Conservation (phyloP, 2,888 invertebrate genomes). For the Drosophila rubida region DNA sequence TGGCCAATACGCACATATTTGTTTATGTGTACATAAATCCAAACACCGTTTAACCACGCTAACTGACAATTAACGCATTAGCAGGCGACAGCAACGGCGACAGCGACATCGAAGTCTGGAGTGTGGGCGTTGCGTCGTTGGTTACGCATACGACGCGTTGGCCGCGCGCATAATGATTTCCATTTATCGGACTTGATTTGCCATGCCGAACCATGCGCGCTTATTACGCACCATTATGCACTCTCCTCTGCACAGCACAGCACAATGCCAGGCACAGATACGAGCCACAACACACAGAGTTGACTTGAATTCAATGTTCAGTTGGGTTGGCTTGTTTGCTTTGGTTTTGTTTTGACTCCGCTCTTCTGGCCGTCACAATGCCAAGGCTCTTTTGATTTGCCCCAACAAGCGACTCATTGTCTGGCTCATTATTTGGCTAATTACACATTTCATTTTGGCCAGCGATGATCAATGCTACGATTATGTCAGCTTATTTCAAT, state of each 20-base stretch:
- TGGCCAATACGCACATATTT: constrained; percentile 6
- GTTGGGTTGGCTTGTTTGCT: constrained; percentile 24
- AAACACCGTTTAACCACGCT: constrained; percentile 68
- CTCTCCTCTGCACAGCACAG: constrained; percentile 14
- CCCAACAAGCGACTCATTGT: constrained; percentile 42
- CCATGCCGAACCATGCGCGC: constrained; percentile 36
- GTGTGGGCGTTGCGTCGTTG: constrained; percentile 58
- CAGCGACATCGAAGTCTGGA: constrained; percentile 10
- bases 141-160: constrained; percentile 76
- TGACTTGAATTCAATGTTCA: constrained; percentile 33
- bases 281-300: constrained; percentile 29
- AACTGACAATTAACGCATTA: constrained; percentile 77
- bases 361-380: constrained; percentile 65
- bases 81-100: constrained; percentile 37
- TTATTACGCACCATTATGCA: constrained; percentile 75
- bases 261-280: constrained; percentile 27
- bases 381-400: constrained; percentile 63
- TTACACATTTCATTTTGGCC: constrained; percentile 60
- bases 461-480: constrained; percentile 52
- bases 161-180: constrained; percentile 58
- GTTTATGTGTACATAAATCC: constrained; percentile 50
- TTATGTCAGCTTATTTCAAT: constrained; percentile 43
- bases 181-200: constrained; percentile 64
- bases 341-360: constrained; percentile 37
- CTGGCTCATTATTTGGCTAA: constrained; percentile 66